Conservation (phyloP, 1,140 invertebrate species). For the Callitettix versicolor region DNA sequence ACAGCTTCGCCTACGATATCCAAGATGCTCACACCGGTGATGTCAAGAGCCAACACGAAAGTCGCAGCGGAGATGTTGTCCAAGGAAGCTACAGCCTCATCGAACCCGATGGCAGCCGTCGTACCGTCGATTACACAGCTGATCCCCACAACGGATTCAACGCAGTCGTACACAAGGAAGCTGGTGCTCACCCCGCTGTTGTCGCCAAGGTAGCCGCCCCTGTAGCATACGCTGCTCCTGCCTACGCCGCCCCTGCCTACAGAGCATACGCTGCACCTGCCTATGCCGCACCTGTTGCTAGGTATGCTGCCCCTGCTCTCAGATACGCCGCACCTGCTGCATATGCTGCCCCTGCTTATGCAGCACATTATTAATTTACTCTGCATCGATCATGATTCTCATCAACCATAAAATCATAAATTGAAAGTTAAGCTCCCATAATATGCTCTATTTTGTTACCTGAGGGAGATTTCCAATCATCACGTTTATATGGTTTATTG, state of each 20-base stretch:
- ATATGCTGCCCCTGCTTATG: no score
- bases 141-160: slow-evolving; percentile 24
- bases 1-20: slow-evolving; percentile 41
- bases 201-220: slow-evolving; percentile 29
- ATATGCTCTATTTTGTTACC: no score
- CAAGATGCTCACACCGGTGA: slow-evolving; percentile 47
- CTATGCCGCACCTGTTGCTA: slow-evolving; percentile 12
- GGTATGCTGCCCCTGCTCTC: no score
- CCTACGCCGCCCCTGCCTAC: neutral
- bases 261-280: neutral
- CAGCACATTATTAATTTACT: no score
- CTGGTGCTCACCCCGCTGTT: slow-evolving; percentile 16
- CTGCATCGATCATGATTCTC: no score
- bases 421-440: no score
- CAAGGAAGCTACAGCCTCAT: slow-evolving; percentile 50
- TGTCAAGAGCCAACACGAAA: slow-evolving; percentile 53
- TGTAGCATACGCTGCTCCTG: neutral
- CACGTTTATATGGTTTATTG: no score
- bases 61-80: slow-evolving; percentile 52
- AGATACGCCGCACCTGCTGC: no score
- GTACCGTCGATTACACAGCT: slow-evolving; percentile 27
- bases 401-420: no score
- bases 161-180: slow-evolving; percentile 19
- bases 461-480: no score
- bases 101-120: slow-evolving; percentile 29